Conservation (phyloP, 1,140 invertebrate species). For the Drosophila teissieri region DNA sequence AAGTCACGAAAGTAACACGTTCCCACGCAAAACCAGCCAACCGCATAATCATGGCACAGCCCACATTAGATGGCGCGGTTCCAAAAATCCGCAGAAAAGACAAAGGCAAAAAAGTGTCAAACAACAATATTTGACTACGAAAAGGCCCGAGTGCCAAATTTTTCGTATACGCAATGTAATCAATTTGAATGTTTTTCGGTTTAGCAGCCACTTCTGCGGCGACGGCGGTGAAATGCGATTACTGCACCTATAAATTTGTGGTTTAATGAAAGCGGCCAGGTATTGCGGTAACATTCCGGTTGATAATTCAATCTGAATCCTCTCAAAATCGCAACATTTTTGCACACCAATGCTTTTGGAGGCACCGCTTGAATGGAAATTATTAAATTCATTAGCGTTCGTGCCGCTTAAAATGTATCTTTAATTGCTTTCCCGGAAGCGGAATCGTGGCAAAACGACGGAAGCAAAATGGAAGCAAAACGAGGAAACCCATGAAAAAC, state of each 20-base stretch:
- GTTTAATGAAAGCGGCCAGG: slow-evolving; percentile 22
- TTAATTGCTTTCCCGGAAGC: slow-evolving; percentile 61
- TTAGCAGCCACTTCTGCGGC: slow-evolving; percentile 58
- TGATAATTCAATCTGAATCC: slow-evolving; percentile 24
- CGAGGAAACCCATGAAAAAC: slow-evolving; percentile 25
- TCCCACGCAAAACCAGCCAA: slow-evolving; percentile 36
- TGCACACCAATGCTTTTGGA: slow-evolving; percentile 42
- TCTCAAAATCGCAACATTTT: slow-evolving; percentile 25
- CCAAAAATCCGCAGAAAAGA: slow-evolving; percentile 17
- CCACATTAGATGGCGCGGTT: slow-evolving; percentile 38
- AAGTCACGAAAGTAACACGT: slow-evolving; percentile 5
- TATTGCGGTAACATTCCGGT: slow-evolving; percentile 31
- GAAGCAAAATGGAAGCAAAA: slow-evolving; percentile 14
- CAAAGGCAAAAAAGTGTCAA: slow-evolving; percentile 2
- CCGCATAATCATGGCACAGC: slow-evolving; percentile 47
- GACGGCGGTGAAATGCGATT: slow-evolving; percentile 31
- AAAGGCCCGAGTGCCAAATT: slow-evolving; percentile 53
- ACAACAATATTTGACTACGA: slow-evolving; percentile 41
- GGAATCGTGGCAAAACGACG: slow-evolving; percentile 14
- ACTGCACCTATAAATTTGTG: slow-evolving; percentile 45
- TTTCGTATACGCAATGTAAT: slow-evolving; percentile 76
- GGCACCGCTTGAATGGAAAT: slow-evolving; percentile 35
- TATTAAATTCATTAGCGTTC: slow-evolving; percentile 59
- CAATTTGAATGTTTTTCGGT: slow-evolving; percentile 61
- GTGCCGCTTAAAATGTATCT: slow-evolving; percentile 52